phyloP scores from a whole-genome alignment of 2,113 vertebrate genomes.

The Xiphorhynchus elegans region DNA sequence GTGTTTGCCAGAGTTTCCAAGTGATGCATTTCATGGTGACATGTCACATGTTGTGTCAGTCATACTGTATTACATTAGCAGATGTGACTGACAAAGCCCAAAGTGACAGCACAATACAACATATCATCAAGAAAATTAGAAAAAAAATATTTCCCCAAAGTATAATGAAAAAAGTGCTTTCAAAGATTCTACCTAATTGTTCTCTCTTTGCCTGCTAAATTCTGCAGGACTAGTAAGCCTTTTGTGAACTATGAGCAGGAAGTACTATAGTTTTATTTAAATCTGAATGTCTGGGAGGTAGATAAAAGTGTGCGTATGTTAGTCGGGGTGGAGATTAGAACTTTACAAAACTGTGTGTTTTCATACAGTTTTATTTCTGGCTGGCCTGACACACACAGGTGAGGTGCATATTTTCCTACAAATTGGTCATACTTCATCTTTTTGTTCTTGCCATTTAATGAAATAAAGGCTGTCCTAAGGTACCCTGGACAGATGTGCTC shows the following conservation, averaged over 20 bases:
- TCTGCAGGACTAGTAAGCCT: background rate
- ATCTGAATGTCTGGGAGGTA: background rate
- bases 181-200: background rate
- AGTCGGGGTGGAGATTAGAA: background rate
- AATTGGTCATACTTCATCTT: background rate
- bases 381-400: background rate
- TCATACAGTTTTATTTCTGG: background rate
- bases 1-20: conserved; percentile 23
- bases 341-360: background rate
- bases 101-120: conserved; percentile 33
- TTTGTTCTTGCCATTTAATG: background rate
- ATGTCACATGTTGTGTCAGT: conserved; percentile 56
- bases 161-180: conserved; percentile 9
- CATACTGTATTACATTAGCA: conserved; percentile 33
- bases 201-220: background rate
- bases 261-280: conserved; percentile 6
- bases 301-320: background rate
- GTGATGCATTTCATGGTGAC: conserved; percentile 35
- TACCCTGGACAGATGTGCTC: background rate
- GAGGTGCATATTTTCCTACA: background rate
- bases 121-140: background rate
- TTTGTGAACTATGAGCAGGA: background rate
- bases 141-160: background rate
- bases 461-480: background rate
- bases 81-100: conserved; percentile 47